A percentile compares a stretch with the other conserved stretches of the same genome.
Evolutionary conservation across 2,888 invertebrate species (phyloP).

Genomic region (Brassicogethes aeneus): DNA sequence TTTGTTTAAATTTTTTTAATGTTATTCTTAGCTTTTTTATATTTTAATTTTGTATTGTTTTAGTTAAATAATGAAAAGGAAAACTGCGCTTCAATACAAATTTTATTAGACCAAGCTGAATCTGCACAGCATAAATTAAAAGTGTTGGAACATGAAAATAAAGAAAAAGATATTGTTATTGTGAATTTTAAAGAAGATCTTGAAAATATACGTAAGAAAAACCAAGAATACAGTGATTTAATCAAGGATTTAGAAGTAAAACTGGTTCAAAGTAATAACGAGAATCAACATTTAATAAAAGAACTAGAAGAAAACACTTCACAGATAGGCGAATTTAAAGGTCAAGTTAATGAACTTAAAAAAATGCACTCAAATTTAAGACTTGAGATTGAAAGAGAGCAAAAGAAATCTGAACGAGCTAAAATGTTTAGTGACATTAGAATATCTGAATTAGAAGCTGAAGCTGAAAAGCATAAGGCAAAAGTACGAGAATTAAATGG

Average conservation of each 20-base stretch:
- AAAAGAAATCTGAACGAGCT: constrained; percentile 18
- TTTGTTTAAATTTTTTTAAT: too few species aligned
- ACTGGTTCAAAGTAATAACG: constrained; percentile 13
- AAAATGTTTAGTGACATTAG: constrained; percentile 39
- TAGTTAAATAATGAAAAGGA: constrained; percentile 24
- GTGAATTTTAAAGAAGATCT: constrained; percentile 19
- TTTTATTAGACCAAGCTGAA: constrained; percentile 22
- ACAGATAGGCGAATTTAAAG: constrained; percentile 19
- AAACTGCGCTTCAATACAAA: constrained; percentile 23
- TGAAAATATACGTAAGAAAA: constrained; percentile 18
- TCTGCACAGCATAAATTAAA: constrained; percentile 16
- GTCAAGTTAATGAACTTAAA: constrained; percentile 17
- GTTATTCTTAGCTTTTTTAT: too few species aligned
- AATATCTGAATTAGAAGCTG: constrained; percentile 41
- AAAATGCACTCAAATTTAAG: constrained; percentile 17
- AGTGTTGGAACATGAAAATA: constrained; percentile 17
- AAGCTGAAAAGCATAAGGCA: constrained; percentile 29
- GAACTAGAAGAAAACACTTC: constrained; percentile 19
- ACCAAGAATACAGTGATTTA: constrained; percentile 16
- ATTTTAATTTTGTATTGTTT: constrained; percentile 9
- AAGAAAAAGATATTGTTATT: constrained; percentile 23
- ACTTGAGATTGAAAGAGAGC: constrained; percentile 21
- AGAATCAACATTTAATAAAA: constrained; percentile 17
- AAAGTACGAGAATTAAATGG: constrained; percentile 30
- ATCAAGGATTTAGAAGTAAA: constrained; percentile 20